Base-by-base conservation (phyloP, 2,888 invertebrate species). In the Selenia dentaria region DNA sequence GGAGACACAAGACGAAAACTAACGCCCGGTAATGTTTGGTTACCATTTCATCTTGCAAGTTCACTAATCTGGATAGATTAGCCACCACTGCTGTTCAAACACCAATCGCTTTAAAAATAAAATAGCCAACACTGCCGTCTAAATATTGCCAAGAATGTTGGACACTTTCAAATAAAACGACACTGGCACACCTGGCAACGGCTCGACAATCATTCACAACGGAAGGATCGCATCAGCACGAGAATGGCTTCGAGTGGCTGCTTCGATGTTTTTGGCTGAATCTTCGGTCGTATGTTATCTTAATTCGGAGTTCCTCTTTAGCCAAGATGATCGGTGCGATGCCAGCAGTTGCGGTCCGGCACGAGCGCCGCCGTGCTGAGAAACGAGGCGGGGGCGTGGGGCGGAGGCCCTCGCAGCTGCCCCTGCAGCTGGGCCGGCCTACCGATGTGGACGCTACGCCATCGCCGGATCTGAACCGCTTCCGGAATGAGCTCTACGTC, bases 261-360 rank as follows among this genome's bases (percentile, higher is more conserved):
- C 47, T 47, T 47, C 33, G 31, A 22, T 47, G 36, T 48, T 27
- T 11, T 34, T 41, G 47, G 41, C 41, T 41, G 47, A 41, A 33
- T 3, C 8, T 0, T 47, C 47, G 16, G 36, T 9, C 18, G 34
- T 28, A 12, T 25, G 25, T 10, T 25, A 46, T 36, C 34, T 33
- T 57, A 46, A 57, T 51, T 6, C 31, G 22, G 42, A 50, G 44
- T 48, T 53, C 51, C 49, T 51, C 54, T 62, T 62, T 77, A 88
- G 91, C 83, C 63, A 93, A 92, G 82, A 96, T 96, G 96, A 96
- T 96, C 76, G 95, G 96, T 64, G 96, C 96, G 54, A 95, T 96
- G 95, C 96, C 96, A 79, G 96, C 96, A 60, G 96, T 96, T 84
- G 95, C 96, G 44, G 95, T 96, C 35, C 94, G 96, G 80, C 95